Percentiles rank a stretch among this genome's conserved stretches.
phyloP scores from a whole-genome alignment of 2,113 vertebrate species.

The Chinchilla lanigera region DNA sequence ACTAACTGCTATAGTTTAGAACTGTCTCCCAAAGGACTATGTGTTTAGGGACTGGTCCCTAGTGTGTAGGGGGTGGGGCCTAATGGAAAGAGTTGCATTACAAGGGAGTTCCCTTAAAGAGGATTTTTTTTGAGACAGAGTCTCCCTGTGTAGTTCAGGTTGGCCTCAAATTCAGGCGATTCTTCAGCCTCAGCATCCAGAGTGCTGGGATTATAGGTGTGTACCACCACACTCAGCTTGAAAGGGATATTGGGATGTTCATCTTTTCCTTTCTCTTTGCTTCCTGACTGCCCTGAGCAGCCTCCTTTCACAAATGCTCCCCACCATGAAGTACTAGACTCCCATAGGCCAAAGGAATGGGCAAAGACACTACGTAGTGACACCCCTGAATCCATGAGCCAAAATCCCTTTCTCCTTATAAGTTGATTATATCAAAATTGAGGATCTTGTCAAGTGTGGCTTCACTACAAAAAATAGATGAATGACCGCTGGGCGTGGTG shows the following conservation, averaged over 20 bases:
- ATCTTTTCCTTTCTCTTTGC: not conserved
- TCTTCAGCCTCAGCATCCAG: not conserved
- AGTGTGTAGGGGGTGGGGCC: not conserved
- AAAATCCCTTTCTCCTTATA: not conserved
- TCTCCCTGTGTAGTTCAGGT: not conserved
- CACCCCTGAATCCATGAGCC: not conserved
- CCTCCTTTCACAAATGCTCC: not conserved
- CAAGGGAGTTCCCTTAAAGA: not conserved
- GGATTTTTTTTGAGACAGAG: not conserved
- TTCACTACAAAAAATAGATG: not conserved
- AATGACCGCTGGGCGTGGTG: too few species aligned
- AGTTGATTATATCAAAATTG: not conserved
- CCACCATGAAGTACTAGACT: not conserved
- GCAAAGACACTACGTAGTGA: not conserved
- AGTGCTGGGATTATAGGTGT: not conserved
- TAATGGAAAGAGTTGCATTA: not conserved
- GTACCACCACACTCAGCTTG: not conserved
- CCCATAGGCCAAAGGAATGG: not conserved
- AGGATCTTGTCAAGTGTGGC: not conserved
- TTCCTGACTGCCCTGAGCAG: not conserved
- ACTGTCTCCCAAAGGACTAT: not conserved
- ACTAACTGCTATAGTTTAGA: not conserved
- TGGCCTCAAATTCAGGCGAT: not conserved
- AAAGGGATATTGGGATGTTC: not conserved
- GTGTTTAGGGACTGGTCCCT: not conserved